Base-by-base conservation (phyloP, 2,888 invertebrate genomes). In the Pachymerium ferrugineum region DNA sequence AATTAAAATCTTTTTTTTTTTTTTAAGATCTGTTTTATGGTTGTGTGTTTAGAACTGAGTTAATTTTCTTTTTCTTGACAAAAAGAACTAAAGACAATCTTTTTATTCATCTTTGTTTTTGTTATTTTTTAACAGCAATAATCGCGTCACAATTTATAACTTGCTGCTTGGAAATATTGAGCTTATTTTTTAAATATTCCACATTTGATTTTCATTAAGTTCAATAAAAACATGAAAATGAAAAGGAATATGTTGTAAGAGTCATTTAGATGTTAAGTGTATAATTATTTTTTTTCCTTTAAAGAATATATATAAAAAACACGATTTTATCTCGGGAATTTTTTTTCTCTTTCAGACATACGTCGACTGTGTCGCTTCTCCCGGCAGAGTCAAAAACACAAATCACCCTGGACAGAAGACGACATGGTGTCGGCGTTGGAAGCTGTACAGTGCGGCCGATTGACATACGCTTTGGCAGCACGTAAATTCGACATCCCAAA, bases 401-500 rank as follows among this genome's bases (percentile, higher is more conserved):
- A 76, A 42, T 74, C 74, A 22, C 76, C 75, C 22, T 75, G 75
- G 74, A 75, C 75, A 6, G 76, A 76, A 72, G 76, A 75, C 38
- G 76, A 75, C 67, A 76, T 76, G 74, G 74, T 74, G 29, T 69
- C 74, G 19, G 81, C 81, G 25, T 78, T 82, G 68, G 80, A 80
- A 70, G 78, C 81, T 73, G 81, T 82, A 47, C 79, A 80, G 71
- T 78, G 80, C 29, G 81, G 82, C 0, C 74, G 75, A 19, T 42
- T 76, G 54, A 76, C 74, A 6, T 75, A 75, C 42, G 74, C 93
- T 33, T 94, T 94, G 82, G 94, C 94, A 0, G 94, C 94, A 22
- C 87, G 94, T 79, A 94, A 94, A 84, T 94, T 93, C 85, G 94
- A 94, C 86, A 94, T 94, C 82, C 94, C 94, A 73, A 94, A 94